Evolutionary conservation across 2,797 vertebrate species (phyloP).

Genomic region (Poeciliopsis presidionis): DNA sequence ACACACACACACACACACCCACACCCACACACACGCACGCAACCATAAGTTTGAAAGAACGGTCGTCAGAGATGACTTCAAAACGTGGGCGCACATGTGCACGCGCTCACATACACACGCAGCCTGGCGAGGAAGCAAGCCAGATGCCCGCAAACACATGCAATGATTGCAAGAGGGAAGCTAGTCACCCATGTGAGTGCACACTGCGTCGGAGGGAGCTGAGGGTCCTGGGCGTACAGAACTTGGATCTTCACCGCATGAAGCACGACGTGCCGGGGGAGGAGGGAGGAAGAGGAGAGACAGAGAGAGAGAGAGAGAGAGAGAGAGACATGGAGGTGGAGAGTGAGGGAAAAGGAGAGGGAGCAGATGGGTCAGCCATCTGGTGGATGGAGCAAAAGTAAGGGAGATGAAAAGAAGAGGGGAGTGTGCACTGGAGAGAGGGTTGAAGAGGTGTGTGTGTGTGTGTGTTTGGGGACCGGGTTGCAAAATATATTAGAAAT

Average conservation of each 20-base stretch:
- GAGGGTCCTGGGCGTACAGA: constrained; percentile 56
- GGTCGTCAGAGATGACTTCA: constrained; percentile 47
- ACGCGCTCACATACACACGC: background rate
- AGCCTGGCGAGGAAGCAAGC: constrained; percentile 38
- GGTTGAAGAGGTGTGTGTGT: constrained; percentile 33
- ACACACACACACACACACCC: constrained; percentile 10
- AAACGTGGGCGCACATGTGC: constrained; percentile 17
- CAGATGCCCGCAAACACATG: constrained; percentile 48
- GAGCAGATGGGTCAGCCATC: constrained; percentile 88
- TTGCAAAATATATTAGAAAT: constrained; percentile 40
- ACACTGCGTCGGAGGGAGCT: constrained; percentile 33
- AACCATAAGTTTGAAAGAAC: constrained; percentile 45
- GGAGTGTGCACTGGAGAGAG: constrained; percentile 51
- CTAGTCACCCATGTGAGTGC: constrained; percentile 38
- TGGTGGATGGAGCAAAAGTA: constrained; percentile 79
- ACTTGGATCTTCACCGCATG: constrained; percentile 72
- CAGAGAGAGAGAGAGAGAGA: background rate
- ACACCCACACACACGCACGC: constrained; percentile 13
- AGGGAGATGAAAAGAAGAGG: constrained; percentile 77
- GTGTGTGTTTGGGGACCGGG: background rate
- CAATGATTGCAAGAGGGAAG: constrained; percentile 42
- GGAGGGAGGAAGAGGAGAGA: constrained; percentile 11
- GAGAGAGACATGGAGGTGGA: constrained; percentile 40
- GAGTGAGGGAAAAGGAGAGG: constrained; percentile 65
- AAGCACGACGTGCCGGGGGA: constrained; percentile 65